Evolutionary conservation across 2,797 vertebrate genomes (phyloP), one percentile per base, ranked within the genome.

Genomic region (Arctocebus calabarensis): DNA sequence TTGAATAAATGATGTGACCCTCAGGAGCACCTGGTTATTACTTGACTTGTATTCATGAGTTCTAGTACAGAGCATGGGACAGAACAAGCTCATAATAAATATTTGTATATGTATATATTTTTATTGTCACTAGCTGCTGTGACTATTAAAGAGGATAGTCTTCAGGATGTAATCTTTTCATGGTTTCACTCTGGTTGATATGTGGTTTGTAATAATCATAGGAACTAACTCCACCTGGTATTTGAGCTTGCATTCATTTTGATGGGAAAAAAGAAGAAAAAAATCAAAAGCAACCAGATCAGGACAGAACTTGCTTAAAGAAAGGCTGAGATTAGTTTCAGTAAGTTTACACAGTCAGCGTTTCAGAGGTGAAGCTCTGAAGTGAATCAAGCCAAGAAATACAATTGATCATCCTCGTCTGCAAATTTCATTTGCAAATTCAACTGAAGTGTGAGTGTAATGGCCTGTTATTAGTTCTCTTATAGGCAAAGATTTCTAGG

Each of bases 381-480:
- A 70, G 78, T 95, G 71, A 88, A 89, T 89, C 78, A 95, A 92
- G 88, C 95, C 92, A 97, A 94, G 89, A 96, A 97, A 95, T 68
- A 84, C 90, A 97, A 94, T 84, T 95, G 96, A 96, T 95, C 70
- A 40, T 84, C 57, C 93, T 95, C 89, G 79, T 83, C 62, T 75
- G 74, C 4, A 68, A 45, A 88, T 94, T 90, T 95, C 73, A 93
- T 90, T 97, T 96, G 94, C 52, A 89, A 84, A 66, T 94, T 97
- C 75, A 94, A 79, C 66, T 86, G 73, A 96, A 93, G 89, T 91
- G 71, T 22, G 92, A 96, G n/a, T 79, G 48, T 27, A 88, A 57
- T 79, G 87, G 87, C 62, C 88, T 95, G 77, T 48, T 92, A 94
- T 90, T 96, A 84, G 48, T 96, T 96, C 89, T 94, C 70, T 86